Evolutionary conservation across 2,888 invertebrate species (phyloP), one percentile per base, ranked within the genome.

Genomic region (Pseudococcus viburni): DNA sequence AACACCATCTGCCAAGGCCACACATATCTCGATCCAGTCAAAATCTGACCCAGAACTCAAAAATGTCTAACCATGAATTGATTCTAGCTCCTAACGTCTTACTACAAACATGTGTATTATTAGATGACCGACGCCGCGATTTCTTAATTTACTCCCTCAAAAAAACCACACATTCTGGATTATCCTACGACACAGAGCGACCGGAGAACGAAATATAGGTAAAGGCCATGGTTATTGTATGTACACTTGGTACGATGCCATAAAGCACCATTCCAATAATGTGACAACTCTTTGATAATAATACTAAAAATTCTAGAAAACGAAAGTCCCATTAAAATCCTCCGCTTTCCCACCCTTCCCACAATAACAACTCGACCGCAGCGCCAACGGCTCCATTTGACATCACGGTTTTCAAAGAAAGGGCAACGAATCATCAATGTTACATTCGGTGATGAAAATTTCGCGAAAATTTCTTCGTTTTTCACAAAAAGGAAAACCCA

Each of bases 201-300:
- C 33, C 73, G 33, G 15, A 17, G 33, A 3, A 33, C n/a, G 17
- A 19, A 46, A 83, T 83, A n/a, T 83, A 83, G 80, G 80, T 83
- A 83, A 83, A 83, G 80, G 80, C 80, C 80, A 83, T 46, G 80
- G 80, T 83, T 83, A 83, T 46, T 42, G 42, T 46, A 19, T 83
- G 77, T 77, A 39, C 64, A 17, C 33, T 83, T 83, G 80, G 80
- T 42, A 11, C 39, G 46, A 46, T 83, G 80, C 80, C 80, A 83
- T 83, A 83, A 42, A 83, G 80, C 80, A 83, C 80, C 42, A 83
- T 83, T 83, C 80, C 80, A 83, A 83, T 83, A 83, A 83, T 46
- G 80, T 46, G 80, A 83, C 80, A 83, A 83, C 80, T 83, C 80
- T 46, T 42, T 46, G 80, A 73, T 73, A 73, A 83, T 83, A 83